A percentile compares a stretch with the other conserved stretches of the same genome.
phyloP scores from a whole-genome alignment of 2,113 vertebrate genomes.

The Tyto alba region DNA sequence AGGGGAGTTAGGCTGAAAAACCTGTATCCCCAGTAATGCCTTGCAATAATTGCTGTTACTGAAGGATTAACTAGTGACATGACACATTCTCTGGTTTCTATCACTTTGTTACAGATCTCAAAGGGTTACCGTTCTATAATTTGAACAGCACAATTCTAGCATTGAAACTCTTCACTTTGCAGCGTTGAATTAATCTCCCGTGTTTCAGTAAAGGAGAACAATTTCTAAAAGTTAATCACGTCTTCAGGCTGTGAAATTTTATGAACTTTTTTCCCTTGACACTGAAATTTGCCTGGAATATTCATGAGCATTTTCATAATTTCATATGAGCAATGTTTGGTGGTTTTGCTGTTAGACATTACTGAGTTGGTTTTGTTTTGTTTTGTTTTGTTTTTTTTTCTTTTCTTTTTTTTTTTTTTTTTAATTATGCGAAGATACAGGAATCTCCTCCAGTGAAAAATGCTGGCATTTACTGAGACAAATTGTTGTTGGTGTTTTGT shows the following conservation, averaged over 20 bases:
- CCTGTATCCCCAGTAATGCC: background rate
- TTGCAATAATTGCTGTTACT: background rate
- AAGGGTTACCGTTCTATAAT: background rate
- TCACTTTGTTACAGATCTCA: background rate
- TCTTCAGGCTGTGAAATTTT: conserved; percentile 16
- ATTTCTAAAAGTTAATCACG: conserved; percentile 8
- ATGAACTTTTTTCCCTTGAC: background rate
- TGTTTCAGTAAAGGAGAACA: background rate
- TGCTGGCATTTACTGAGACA: background rate
- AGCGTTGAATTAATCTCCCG: background rate
- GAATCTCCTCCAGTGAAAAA: background rate
- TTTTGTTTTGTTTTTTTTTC: background rate
- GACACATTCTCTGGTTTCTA: background rate
- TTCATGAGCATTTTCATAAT: background rate
- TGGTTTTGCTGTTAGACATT: background rate
- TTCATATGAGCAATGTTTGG: background rate
- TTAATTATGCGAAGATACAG: background rate
- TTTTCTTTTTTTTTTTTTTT: too few relatives aligned
- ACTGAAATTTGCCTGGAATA: background rate
- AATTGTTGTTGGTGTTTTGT: too few relatives aligned
- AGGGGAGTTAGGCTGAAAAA: background rate
- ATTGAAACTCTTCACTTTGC: background rate
- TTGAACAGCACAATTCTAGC: background rate
- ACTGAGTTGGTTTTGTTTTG: background rate
- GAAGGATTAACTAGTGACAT: background rate